Conservation (phyloP, 2,797 vertebrate genomes). For the Neosilurus hyrtlii region DNA sequence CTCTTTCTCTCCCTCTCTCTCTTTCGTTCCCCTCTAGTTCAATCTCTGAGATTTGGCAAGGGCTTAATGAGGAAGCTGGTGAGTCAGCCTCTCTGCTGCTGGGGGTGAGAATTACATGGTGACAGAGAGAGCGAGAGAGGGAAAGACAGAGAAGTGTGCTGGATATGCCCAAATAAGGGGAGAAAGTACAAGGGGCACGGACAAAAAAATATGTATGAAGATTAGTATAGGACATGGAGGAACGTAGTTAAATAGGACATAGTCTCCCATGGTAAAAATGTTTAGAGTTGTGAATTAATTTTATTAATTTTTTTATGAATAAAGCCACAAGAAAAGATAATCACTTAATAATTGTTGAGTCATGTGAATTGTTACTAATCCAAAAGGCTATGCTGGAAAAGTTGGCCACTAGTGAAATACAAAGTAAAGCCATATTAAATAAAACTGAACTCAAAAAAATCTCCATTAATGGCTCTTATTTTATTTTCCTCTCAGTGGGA, state of each 20-base stretch:
- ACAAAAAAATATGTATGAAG: conserved; percentile 16
- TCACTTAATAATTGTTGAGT: background rate
- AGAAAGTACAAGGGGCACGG: conserved; percentile 24
- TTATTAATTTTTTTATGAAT: background rate
- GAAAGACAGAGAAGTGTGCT: conserved; percentile 38
- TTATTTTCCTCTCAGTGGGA: background rate
- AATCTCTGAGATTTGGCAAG: conserved; percentile 75
- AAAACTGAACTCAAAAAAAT: background rate
- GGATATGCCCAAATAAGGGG: conserved; percentile 22
- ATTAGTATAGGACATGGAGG: conserved; percentile 4
- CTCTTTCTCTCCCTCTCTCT: conserved; percentile 61
- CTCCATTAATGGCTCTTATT: background rate
- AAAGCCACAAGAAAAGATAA: conserved; percentile 2
- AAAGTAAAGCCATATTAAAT: background rate
- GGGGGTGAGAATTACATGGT: conserved; percentile 74
- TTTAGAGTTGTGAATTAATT: background rate
- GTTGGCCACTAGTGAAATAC: background rate
- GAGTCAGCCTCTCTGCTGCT: conserved; percentile 76
- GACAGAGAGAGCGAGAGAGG: conserved; percentile 57
- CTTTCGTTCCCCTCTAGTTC: conserved; percentile 70
- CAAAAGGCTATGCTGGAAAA: background rate
- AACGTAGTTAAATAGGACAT: background rate
- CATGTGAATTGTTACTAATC: background rate
- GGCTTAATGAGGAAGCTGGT: conserved; percentile 74
- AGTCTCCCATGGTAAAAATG: too few species aligned